Base-by-base conservation (phyloP, 2,888 invertebrate genomes). In the Stenolophus ochropezus region DNA sequence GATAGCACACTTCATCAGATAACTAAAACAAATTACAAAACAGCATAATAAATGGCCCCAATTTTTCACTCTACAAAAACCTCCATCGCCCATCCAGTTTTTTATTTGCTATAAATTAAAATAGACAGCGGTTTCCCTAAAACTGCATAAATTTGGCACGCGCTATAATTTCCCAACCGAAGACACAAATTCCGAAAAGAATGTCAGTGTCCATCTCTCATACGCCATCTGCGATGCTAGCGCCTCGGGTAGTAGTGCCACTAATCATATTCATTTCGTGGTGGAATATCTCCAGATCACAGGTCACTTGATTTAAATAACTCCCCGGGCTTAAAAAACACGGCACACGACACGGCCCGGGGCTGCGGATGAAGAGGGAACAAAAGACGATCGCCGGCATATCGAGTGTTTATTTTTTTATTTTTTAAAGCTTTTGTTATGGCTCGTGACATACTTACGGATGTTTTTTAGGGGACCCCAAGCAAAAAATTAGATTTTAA, bases 371-470 rank as follows among this genome's bases (percentile, higher is more conserved):
- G 18, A 18, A 20, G 11, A 8, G 21, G 56, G 21, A 61, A 61
- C 61, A 61, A 61, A 61, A 61, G 61, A 23, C 23, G 25, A 61
- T 25, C 61, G 61, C 33, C 2, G 21, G 61, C n/a, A 23, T 61
- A 61, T 61, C 61, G 61, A 61, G 61, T 61, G 61, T 61, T 61
- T 61, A 61, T 61, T 61, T 61, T n/a, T 61, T 61, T n/a, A 25
- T 61, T 61, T 61, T 61, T 61, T 11, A 61, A 14, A 23, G 25
- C 25, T 14, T 61, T 61, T 61, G 25, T 61, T 61, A 14, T 4
- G 11, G 14, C 61, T 61, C 61, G 61, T 61, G 61, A 61, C 61
- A 61, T 61, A 61, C 61, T 61, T 61, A 21, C 25, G 21, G 61
- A 61, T 61, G 61, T 61, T 56, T 61, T 61, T 61, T 14, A 23